Evolutionary conservation across 1,140 invertebrate species (phyloP).

Genomic region (Drosophila fuyamai): DNA sequence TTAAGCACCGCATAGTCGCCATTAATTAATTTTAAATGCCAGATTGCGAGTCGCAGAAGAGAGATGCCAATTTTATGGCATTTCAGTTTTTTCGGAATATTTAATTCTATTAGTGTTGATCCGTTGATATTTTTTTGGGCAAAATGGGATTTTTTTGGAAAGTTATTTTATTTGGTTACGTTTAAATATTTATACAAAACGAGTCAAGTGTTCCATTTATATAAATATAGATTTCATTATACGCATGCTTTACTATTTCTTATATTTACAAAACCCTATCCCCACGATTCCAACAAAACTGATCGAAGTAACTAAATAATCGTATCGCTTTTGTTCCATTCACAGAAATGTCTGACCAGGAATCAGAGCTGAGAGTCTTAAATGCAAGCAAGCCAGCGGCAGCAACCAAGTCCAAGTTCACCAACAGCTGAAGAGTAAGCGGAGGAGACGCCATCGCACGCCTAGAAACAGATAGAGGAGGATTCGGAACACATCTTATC

Average conservation of each 20-base stretch:
- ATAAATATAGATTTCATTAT: too few species aligned
- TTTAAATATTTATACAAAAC: too few species aligned
- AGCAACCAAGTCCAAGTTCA: conserved; percentile 43
- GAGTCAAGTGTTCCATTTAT: too few species aligned
- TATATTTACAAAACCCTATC: too few species aligned
- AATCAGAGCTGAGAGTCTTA: conserved; percentile 56
- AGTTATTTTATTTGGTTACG: too few species aligned
- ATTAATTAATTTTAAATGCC: conserved; percentile 27
- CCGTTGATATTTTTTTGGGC: too few species aligned
- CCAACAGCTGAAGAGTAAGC: conserved; percentile 23
- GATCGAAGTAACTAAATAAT: neutral
- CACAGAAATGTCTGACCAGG: conserved; percentile 69
- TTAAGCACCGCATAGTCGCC: conserved; percentile 8
- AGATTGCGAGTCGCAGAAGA: neutral
- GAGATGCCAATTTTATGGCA: neutral
- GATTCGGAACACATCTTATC: conserved; percentile 7
- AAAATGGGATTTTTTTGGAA: too few species aligned
- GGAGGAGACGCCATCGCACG: neutral
- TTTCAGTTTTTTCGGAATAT: neutral
- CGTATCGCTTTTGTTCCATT: conserved; percentile 7
- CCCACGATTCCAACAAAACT: too few species aligned
- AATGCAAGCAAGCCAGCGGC: conserved; percentile 56
- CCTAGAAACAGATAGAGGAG: conserved; percentile 29
- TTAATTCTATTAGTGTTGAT: too few species aligned
- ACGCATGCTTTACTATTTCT: too few species aligned